phyloP scores from a whole-genome alignment of 2,888 invertebrate species.

The Cataglyphis albicans region DNA sequence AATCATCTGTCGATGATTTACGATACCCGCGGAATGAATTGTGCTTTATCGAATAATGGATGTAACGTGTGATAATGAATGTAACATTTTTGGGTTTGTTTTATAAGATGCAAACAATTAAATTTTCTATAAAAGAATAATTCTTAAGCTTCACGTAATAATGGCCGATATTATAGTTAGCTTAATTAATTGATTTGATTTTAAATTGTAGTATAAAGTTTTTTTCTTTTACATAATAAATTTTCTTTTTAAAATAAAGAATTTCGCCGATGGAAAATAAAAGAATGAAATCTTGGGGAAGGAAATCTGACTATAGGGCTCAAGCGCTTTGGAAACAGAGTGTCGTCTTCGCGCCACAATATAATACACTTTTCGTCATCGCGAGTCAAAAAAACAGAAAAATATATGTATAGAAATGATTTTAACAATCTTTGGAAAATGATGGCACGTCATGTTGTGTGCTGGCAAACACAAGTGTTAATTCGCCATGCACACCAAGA shows the following conservation, averaged over 20 bases:
- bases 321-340: not conserved
- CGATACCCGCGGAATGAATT: not conserved
- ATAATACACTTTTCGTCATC: not conserved
- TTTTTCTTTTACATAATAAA: not conserved
- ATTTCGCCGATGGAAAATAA: not conserved
- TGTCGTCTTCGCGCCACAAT: not conserved
- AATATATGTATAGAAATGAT: constrained; percentile 54
- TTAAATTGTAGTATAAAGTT: not conserved
- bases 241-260: not conserved
- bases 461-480: constrained; percentile 54
- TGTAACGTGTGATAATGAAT: not conserved
- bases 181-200: not conserved
- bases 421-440: constrained; percentile 42
- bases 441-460: constrained; percentile 40
- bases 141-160: not conserved
- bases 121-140: too few species aligned
- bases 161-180: not conserved
- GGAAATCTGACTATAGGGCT: not conserved
- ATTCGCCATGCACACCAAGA: constrained; percentile 56
- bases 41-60: constrained; percentile 21
- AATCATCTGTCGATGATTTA: constrained; percentile 37
- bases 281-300: not conserved
- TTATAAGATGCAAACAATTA: not conserved
- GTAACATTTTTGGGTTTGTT: not conserved
- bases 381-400: constrained; percentile 15